Evolutionary conservation across 2,888 invertebrate species (phyloP), one percentile per base, ranked within the genome.

Genomic region (Cabera pusaria): DNA sequence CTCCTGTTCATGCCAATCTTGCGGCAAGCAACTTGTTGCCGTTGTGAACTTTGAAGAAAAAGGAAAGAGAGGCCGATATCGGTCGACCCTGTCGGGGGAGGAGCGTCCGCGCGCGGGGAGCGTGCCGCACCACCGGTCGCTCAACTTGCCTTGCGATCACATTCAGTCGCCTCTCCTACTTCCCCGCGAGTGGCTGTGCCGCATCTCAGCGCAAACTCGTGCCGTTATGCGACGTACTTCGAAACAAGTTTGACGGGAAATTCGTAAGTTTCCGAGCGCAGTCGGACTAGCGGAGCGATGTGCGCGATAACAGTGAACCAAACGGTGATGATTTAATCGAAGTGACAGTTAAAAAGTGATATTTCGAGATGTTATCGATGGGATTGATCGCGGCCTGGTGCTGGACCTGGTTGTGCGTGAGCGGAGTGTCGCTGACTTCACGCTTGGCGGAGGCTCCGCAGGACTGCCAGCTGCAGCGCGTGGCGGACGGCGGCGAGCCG

Each of bases 381-480:
- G 84, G 80, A 83, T 81, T 78, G 75, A 80, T 64, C 60, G 72
- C 72, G 51, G 70, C 65, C 41, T 86, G 70, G 72, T 85, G 78
- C 63, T 84, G 83, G 77, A 64, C 77, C 69, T 78, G 65, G 50
- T 55, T 72, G 51, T 67, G 78, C 57, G 75, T 77, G 62, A 57
- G 78, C 67, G 79, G 85, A 56, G 82, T 86, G 40, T 85, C 88
- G 53, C 65, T 88, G 70, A 87, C 87, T 51, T 85, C 84, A 54
- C 84, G 90, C 49, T 86, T 89, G 67, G 91, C 92, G 58, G 92
- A 92, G 72, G 91, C 92, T 41, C 93, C 94, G 50, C 91, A 91
- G 75, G 93, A 93, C 75, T 94, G 94, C 83, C 92, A 93, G 75
- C 93, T 94, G 94, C 91, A 91, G 72, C 87, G 90, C 41, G 88